Base-by-base conservation (phyloP, 2,888 invertebrate species). In the Eilema depressum region DNA sequence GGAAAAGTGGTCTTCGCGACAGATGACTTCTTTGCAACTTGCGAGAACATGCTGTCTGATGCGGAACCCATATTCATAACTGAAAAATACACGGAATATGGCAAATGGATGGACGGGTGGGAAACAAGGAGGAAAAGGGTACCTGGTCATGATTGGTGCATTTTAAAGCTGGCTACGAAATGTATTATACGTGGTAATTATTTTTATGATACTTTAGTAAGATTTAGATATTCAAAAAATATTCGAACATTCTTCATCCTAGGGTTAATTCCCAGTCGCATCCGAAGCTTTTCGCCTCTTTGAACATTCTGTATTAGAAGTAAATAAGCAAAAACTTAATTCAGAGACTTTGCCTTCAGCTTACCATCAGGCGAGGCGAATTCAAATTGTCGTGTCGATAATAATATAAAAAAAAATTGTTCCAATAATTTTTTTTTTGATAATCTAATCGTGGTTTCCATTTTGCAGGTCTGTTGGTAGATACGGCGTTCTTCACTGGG, bases 91-190 rank as follows among this genome's bases (percentile, higher is more conserved):
- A 96, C 96, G 0, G 96, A 96, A 66, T 96, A 89, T 71, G 97
- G 97, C 0, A 97, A 97, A 83, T 96, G 96, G 96, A 97, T 97
- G 96, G 97, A 97, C 77, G 97, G 96, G 0, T 97, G 97, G 97
- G 96, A 97, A 86, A 96, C 97, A 0, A 89, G 96, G 20, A 92
- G 96, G 69, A 96, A 96, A 83, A 90, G 97, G 69, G 93, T 94
- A 28, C 87, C 95, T 0, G 96, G 96, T 0, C 96, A 97, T 74
- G 96, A 97, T 76, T 97, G 96, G 96, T 96, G 96, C 75, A 96
- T 97, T 72, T 86, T 97, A 69, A 96, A 96, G 78, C 82, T 97
- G 33, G 96, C 95, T 33, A 91, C 96, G 0, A 95, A 96, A 61
- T 96, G 96, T 74, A 88, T 95, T 28, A 91, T 96, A 68, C 90